Evolutionary conservation across 2,888 invertebrate genomes (phyloP), one percentile per base, ranked within the genome.

Genomic region (Trypoxylon attenuatum): DNA sequence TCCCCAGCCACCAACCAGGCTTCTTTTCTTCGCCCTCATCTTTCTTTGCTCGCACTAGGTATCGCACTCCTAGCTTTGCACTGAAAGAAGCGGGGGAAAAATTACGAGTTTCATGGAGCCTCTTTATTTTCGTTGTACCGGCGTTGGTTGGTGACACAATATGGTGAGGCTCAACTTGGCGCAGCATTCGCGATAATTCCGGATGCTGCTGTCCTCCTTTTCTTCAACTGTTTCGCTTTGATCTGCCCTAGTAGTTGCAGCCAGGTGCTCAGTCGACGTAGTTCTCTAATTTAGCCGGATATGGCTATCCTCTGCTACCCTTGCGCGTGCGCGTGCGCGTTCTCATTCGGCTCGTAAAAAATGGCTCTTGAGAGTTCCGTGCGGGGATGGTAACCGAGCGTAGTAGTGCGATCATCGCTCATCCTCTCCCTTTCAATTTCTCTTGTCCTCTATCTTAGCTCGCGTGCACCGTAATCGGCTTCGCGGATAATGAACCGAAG

Each of bases 271-370:
- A 58, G 52, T 38, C 46, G 41, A 38, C 22, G 52, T 57, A 67
- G 53, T 70, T 66, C 65, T 50, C 69, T 74, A 71, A 69, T 74
- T 74, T 69, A 62, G 22, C 57, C 10, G 23, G 68, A 66, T 68
- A 74, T 42, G 27, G 39, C 33, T n/a, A n/a, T 18, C 52, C 23
- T 23, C 8, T 15, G 50, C 19, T 54, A n/a, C n/a, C n/a, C n/a
- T 57, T 16, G 13, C 33, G 8, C n/a, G n/a, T n/a, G 5, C 33
- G 33, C 27, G n/a, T 6, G 6, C 38, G 19, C 19, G 46, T 51
- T 53, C 56, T 53, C 22, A 42, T 41, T 41, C 42, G 57, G 38
- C 27, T 27, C 42, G 58, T 75, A 75, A 74, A 74, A 74, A 75
- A 75, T 69, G 71, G 71, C 63, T 47, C 33, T 39, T 6, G 45